Evolutionary conservation across 2,113 vertebrate species (phyloP), one percentile per base, ranked within the genome.

Genomic region (Tetraodon nigroviridis): DNA sequence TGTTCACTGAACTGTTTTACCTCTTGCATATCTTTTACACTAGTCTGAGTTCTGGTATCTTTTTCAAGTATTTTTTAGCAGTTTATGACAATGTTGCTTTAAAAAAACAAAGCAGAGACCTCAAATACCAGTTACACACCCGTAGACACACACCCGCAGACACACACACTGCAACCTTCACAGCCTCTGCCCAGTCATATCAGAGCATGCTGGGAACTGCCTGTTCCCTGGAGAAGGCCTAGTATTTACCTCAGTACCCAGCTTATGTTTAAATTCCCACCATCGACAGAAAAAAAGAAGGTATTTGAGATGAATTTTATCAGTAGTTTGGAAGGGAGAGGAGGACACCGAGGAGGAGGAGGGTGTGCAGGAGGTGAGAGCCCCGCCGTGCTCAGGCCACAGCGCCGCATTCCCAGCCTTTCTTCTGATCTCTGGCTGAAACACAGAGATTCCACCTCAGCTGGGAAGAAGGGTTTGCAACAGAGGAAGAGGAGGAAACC

Each of bases 151-250:
- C 56, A 41, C 24, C 14, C 14, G 7, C 51, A 64, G 18, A 66
- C 1, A 48, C 50, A 45, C 48, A 49, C 51, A 8, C 16, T 22
- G 42, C 45, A 77, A 69, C 80, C 78, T 76, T 79, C 82, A 71
- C 76, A 64, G 52, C 53, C n/a, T 62, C 27, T 27, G 71, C 29
- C 42, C 59, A 58, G 50, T 51, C 22, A 73, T 86, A 86, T 86
- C 78, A 78, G 77, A 57, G 56, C 48, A 70, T 73, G 70, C 62
- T 60, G 71, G 81, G 87, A 78, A 86, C 88, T 81, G 72, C 57
- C 64, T 86, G 88, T 90, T 89, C 89, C 75, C 68, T 78, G 62
- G 71, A 87, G 83, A 87, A 76, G 80, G 75, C 72, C 83, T 75
- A 72, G 68, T 65, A 75, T 71, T 58, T 53, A 4, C 59, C 69